Evolutionary conservation across 2,888 invertebrate genomes (phyloP).

Genomic region (Aphodius granarius): DNA sequence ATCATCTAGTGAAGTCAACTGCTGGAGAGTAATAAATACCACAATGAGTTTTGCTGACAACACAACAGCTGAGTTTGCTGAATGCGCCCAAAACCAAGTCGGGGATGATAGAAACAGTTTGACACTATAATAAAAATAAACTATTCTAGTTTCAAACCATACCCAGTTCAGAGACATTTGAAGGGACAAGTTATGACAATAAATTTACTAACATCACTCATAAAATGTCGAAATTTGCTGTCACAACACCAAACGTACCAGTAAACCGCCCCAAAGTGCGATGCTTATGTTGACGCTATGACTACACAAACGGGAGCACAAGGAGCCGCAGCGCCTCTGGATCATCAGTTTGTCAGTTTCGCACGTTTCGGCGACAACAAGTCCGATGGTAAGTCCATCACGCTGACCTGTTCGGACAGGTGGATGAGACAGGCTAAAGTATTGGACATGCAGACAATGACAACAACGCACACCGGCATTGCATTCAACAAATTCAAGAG

Average conservation of each 20-base stretch:
- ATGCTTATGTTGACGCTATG: neutral
- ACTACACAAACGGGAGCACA: neutral
- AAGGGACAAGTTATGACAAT: too few species aligned
- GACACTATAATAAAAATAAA: too few species aligned
- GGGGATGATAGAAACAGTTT: too few species aligned
- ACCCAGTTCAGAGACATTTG: too few species aligned
- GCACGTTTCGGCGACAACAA: slow-evolving; percentile 86
- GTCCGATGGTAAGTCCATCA: slow-evolving; percentile 82
- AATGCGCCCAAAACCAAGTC: too few species aligned
- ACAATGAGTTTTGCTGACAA: too few species aligned
- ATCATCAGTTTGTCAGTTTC: slow-evolving; percentile 67
- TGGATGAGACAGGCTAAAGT: slow-evolving; percentile 93
- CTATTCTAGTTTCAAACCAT: too few species aligned
- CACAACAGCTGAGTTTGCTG: too few species aligned
- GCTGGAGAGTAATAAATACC: too few species aligned
- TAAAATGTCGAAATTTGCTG: slow-evolving; percentile 9
- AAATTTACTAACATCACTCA: neutral
- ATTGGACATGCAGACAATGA: slow-evolving; percentile 72
- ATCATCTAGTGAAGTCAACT: too few species aligned
- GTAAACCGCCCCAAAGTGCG: neutral
- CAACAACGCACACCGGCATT: slow-evolving; percentile 88
- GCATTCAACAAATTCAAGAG: slow-evolving; percentile 73
- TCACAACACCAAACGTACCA: neutral
- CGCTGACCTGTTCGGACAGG: slow-evolving; percentile 88
- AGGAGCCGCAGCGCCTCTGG: slow-evolving; percentile 14